Base-by-base conservation (phyloP, 1,140 invertebrate genomes). In the Ostrea edulis region DNA sequence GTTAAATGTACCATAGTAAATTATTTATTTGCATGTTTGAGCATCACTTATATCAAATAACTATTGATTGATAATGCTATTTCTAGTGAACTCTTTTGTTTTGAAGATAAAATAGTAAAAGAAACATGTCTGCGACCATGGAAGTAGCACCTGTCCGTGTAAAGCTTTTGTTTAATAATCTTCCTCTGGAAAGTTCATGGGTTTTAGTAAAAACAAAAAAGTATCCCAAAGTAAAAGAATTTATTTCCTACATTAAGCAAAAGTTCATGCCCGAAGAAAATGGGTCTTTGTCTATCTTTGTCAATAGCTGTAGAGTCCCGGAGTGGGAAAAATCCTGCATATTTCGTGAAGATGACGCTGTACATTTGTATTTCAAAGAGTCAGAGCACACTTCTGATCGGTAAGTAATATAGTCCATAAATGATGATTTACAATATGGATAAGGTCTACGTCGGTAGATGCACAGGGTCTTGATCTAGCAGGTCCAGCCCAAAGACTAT, bases 51-150 rank as follows among this genome's bases (percentile, higher is more conserved):
- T 44, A 44, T 44, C 35, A 5, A 44, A 44, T 44, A 1, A 44
- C 35, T 44, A 44, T 2, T 44, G 35, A 1, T 2, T 44, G n/a
- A 44, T 44, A 44, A 44, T 44, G 35, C 1, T 44, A 44, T 44
- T 44, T 2, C 35, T 44, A 44, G 35, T 44, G 20, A 54, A 83
- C 35, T 53, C 44, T 54, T 54, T 53, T 54, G 53, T 22, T 22
- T 14, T 53, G 17, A 84, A 55, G 54, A 55, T 54, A n/a, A 25
- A 55, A 84, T 25, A 55, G 29, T 22, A 52, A 84, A 52, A 22
- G 20, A 3, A 89, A 89, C 52, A 89, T 89, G 88, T 86, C 88
- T 86, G 88, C 88, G 58, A 62, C 85, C 88, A 89, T 89, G 88
- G 62, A 58, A 86, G 84, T 9, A 77, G 68, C 51, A 25, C 85